Evolutionary conservation across 2,888 invertebrate species (phyloP), one percentile per base, ranked within the genome.

Genomic region (Psylliodes chrysocephalus): DNA sequence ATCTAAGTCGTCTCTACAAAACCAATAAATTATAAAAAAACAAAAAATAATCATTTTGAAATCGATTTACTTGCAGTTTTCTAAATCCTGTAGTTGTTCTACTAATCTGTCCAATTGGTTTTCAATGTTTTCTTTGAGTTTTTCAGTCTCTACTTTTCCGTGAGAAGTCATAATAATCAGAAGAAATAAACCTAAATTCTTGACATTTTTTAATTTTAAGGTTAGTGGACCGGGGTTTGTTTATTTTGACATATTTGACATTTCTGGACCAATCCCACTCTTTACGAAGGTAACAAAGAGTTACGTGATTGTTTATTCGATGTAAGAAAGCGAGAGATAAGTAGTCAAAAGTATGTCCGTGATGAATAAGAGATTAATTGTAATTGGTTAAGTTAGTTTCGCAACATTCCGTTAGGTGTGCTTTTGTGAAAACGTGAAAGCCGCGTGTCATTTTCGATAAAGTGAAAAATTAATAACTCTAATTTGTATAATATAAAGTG

Each of bases 81-180:
- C 91, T 64, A 92, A 82, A 79, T 92, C 91, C 47, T 86, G 83
- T 46, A 92, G 78, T 77, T 92, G 91, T 73, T 89, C 86, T 42
- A 91, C 85, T 46, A 91, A 80, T 64, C 91, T 82, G 68, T 90
- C 89, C 47, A 91, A 77, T 75, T 91, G 91, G 72, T 87, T 87
- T 77, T 90, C 87, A 30, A 91, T 78, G 80, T 91, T 91, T 69
- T 86, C 82, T 71, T 85, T 85, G 28, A 91, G 78, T 73, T 85
- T 87, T 64, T 86, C 85, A 6, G 89, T 91, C 82, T 90, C 90
- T 47, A 82, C 82, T 80, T 84, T 83, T 33, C 88, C 88, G 71
- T 85, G 81, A 0, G 86, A 86, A 70, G 82, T 80, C 70, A 70
- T 68, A 14, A 52, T 63, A 38, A 54, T 57, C 30, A 55, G 46